Evolutionary conservation across 2,888 invertebrate genomes (phyloP).

Genomic region (Eretmocerus hayati): DNA sequence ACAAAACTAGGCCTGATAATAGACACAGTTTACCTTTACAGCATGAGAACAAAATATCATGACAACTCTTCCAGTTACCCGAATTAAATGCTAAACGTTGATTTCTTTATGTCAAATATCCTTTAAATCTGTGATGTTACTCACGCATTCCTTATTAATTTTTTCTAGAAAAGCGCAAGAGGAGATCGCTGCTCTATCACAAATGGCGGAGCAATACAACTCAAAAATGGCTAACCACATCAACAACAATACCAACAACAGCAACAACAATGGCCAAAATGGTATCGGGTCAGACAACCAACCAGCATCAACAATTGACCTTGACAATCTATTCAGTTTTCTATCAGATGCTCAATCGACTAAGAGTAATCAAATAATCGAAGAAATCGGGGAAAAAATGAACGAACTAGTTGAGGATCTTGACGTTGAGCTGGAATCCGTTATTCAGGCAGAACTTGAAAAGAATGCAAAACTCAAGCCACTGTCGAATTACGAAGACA

Average conservation of each 20-base stretch:
- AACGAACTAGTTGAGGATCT: conserved; percentile 74
- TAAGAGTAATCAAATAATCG: conserved; percentile 61
- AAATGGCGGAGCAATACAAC: conserved; percentile 67
- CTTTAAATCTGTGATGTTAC: too few relatives aligned
- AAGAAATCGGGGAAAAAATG: conserved; percentile 81
- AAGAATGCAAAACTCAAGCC: conserved; percentile 22
- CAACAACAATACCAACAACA: conserved; percentile 11
- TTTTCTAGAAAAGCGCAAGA: conserved; percentile 58
- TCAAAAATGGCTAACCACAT: conserved; percentile 50
- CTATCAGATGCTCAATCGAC: conserved; percentile 67
- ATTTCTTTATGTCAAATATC: too few relatives aligned
- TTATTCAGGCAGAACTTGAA: conserved; percentile 54
- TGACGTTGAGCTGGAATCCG: conserved; percentile 67
- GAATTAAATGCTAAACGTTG: too few relatives aligned
- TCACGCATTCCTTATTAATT: too few relatives aligned
- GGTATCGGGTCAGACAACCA: conserved; percentile 13
- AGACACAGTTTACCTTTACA: too few relatives aligned
- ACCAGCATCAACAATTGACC: conserved; percentile 56
- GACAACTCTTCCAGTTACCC: too few relatives aligned
- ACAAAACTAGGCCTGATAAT: too few relatives aligned
- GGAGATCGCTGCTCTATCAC: conserved; percentile 63
- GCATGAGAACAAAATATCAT: too few relatives aligned
- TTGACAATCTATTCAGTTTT: conserved; percentile 86
- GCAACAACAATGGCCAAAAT: neutral
- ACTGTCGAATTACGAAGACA: conserved; percentile 14